Evolutionary conservation across 2,888 invertebrate species (phyloP), one percentile per base, ranked within the genome.

Genomic region (Callimorpha dominula): DNA sequence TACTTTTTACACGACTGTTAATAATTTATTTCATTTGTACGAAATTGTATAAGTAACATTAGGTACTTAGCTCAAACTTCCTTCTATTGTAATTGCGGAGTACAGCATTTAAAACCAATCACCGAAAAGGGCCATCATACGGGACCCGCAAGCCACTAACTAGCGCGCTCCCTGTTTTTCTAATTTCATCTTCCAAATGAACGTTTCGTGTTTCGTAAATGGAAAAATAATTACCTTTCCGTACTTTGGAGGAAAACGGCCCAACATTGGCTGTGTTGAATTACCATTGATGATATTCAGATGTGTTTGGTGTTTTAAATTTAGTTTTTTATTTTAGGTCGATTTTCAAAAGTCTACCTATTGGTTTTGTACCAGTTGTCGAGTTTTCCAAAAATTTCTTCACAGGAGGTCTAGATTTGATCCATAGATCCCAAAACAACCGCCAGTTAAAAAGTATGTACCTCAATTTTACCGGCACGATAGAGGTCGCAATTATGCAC

Each of bases 141-240:
- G 79, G 81, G 82, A 81, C 80, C 81, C 76, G 72, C 60, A 77
- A 54, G 75, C 43, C 75, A 80, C 79, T 72, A 83, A 85, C 78
- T 81, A 82, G 73, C 72, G 64, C 72, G 71, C 77, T 78, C 76
- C 80, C 81, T 85, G 82, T 81, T 78, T 82, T 81, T 80, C 77
- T 85, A 82, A 83, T 85, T 84, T 84, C 82, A 85, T 84, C 80
- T 84, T 78, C 79, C 73, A 84, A 86, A 86, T 85, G 85, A 83
- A 84, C 82, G 83, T 85, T 82, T 81, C 78, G 80, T 81, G 81
- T 81, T 83, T 80, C 78, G 76, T 85, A 85, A 86, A 86, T 86
- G 84, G 78, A 85, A 85, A 86, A 81, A 84, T 86, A 86, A 86
- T 86, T 83, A 83, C 77, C 71, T 81, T 79, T 77, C 75, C 77